These are phyloP conservation scores for Hermodice carunculata DNA, from an alignment of 2,888 invertebrate species.

Conservation along the genomic window DNA sequence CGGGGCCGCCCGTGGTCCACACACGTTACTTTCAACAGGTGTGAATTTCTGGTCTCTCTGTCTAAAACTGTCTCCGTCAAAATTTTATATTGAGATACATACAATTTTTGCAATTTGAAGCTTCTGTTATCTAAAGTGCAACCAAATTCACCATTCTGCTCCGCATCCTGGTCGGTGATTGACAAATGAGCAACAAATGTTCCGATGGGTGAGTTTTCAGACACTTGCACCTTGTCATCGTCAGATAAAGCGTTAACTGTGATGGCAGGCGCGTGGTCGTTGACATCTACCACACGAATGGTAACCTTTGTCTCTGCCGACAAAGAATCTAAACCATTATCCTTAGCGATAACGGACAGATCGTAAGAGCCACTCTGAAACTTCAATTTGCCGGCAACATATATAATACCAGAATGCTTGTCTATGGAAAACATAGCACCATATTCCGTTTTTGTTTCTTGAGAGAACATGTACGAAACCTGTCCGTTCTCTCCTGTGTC, in stretches of 20 bases:
- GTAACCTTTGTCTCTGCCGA: neutral
- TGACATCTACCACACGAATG: slow-evolving; percentile 16
- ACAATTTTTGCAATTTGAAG: slow-evolving; percentile 11
- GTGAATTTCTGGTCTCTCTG: slow-evolving; percentile 7
- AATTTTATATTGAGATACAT: slow-evolving; percentile 13
- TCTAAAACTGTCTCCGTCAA: slow-evolving; percentile 10
- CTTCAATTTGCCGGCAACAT: slow-evolving; percentile 2
- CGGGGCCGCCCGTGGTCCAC: slow-evolving; percentile 12
- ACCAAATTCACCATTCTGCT: slow-evolving; percentile 4
- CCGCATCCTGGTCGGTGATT: slow-evolving; percentile 17
- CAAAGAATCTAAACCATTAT: neutral
- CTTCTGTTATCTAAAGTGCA: slow-evolving; percentile 6
- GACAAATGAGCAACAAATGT: slow-evolving; percentile 29
- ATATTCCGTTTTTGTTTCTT: neutral
- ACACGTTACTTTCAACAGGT: slow-evolving; percentile 11
- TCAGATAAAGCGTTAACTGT: slow-evolving; percentile 24
- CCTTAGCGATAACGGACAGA: neutral
- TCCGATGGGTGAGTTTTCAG: no score
- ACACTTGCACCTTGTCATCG: no score
- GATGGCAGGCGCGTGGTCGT: slow-evolving; percentile 23
- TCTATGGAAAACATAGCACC: slow-evolving; percentile 14
- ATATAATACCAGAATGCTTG: slow-evolving; percentile 12
- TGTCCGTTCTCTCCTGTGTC: slow-evolving; percentile 23
- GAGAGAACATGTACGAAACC: slow-evolving; percentile 13
- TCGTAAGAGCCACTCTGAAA: neutral